phyloP scores from a whole-genome alignment of 2,797 vertebrate genomes.

The Pipistrellus nathusii region DNA sequence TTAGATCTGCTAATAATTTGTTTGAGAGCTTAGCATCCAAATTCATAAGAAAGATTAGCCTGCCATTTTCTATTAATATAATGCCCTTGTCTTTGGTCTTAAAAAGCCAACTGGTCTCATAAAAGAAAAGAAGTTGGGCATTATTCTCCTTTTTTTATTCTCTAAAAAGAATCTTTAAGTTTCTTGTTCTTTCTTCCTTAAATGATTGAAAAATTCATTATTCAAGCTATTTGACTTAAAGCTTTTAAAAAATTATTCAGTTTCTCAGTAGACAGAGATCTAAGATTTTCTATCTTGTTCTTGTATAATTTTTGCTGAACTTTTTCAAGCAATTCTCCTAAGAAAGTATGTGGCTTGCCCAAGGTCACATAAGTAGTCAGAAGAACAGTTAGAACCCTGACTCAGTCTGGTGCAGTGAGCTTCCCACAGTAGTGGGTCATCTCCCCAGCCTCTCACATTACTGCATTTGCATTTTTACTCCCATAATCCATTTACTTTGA shows the following conservation, averaged over 20 bases:
- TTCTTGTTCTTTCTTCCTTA: constrained; percentile 22
- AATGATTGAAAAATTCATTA: neutral
- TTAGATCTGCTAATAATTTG: constrained; percentile 14
- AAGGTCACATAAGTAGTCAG: neutral
- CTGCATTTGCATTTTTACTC: neutral
- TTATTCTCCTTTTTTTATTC: constrained; percentile 32
- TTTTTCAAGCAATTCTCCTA: constrained; percentile 10
- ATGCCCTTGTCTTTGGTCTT: neutral
- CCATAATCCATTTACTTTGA: neutral
- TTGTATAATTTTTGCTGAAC: neutral
- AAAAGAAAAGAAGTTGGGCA: neutral
- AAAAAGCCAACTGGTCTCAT: constrained; percentile 9
- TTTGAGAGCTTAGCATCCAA: neutral
- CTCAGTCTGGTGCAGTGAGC: neutral
- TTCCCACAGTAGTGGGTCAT: rapidly evolving
- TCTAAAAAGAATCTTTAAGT: neutral
- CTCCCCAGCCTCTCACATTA: neutral
- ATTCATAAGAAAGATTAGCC: constrained; percentile 10
- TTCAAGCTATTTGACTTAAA: neutral
- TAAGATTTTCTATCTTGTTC: neutral
- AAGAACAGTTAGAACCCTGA: neutral
- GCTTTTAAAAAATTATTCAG: neutral
- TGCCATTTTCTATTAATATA: neutral
- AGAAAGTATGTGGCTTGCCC: neutral
- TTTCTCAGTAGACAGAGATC: neutral